Base-by-base conservation (phyloP, 1,140 invertebrate species). In the Telenomus remus region DNA sequence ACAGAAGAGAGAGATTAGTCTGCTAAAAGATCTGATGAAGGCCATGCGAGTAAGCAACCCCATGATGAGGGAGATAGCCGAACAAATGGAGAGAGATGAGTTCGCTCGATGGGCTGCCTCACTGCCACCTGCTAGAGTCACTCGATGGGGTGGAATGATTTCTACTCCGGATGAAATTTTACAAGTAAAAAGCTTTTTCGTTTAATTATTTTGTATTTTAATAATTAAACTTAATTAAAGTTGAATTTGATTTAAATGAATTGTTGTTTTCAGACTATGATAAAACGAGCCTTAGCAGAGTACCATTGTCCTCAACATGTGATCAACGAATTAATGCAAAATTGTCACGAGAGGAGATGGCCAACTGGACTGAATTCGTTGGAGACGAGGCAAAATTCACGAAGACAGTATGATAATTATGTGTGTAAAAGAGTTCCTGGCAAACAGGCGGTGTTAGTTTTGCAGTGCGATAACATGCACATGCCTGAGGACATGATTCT, bases 91-190 rank as follows among this genome's bases (percentile, higher is more conserved):
- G 85, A 91, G 95, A 50, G 95, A 97, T 80, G 96, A 97, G 88
- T 94, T 97, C 50, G 90, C 95, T n/a, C 91, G 95, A 83, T 98
- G 97, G 97, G 94, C 95, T 27, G 92, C 91, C 68, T 94, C 94
- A 1, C 87, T 98, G 14, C 91, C 94, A 11, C 88, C 95, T 50
- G 97, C 97, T 0, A 88, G 96, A 75, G 96, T 98, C 19, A 97
- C 95, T 0, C 90, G 97, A 53, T 99, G 97, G 97, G 97, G 97
- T 55, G 97, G 97, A 55, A 98, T 98, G 95, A 98, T 98, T 61
- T 97, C 96, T 12, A 98, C 97, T 0, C 97, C 97, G 4, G 97
- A 98, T 89, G 94, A 95, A 86, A 92, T 95, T 35, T 89, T 98
- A 75, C 96, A 98, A 91, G 94, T 96, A 85, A 15, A 4, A 44